Percentiles rank a stretch among this genome's conserved stretches.
phyloP scores from a whole-genome alignment of 2,113 vertebrate species.

The Labeo catla region DNA sequence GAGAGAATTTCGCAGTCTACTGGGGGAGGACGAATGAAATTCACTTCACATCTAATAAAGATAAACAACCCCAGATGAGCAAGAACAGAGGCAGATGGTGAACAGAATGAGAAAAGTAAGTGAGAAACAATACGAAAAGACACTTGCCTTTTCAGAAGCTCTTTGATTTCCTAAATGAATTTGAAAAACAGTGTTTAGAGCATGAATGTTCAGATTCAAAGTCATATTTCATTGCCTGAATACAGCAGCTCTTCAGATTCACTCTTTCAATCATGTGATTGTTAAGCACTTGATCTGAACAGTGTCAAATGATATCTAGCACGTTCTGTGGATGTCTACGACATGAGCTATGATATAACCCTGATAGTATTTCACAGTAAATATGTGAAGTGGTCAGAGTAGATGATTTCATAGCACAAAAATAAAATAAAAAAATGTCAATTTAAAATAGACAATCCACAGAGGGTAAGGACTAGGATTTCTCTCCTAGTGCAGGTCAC shows the following conservation, averaged over 20 bases:
- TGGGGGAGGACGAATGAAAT: conserved; percentile 66
- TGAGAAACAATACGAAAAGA: background rate
- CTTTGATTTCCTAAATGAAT: conserved; percentile 76
- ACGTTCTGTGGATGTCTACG: conserved; percentile 44
- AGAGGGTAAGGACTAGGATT: background rate
- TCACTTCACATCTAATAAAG: conserved; percentile 70
- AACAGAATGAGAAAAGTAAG: background rate
- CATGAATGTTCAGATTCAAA: background rate
- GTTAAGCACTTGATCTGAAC: conserved; percentile 16
- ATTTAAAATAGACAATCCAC: background rate
- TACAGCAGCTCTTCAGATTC: conserved; percentile 1
- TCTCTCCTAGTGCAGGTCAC: background rate
- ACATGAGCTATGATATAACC: background rate
- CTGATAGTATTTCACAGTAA: background rate
- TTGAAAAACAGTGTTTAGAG: conserved; percentile 37
- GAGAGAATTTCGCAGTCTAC: conserved; percentile 69
- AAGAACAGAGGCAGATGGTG: background rate
- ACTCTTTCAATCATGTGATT: conserved; percentile 26
- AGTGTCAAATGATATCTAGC: conserved; percentile 48
- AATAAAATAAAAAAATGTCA: background rate
- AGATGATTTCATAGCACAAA: background rate
- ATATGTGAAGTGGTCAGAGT: background rate
- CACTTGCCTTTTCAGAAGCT: conserved; percentile 75
- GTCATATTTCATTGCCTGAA: conserved; percentile 7
- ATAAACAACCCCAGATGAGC: conserved; percentile 14